Percentiles rank a stretch among this genome's conserved stretches.
Evolutionary conservation across 53 echinoderm and acorn worm genomes (phyloP).

Genomic region (Antedon mediterranea): DNA sequence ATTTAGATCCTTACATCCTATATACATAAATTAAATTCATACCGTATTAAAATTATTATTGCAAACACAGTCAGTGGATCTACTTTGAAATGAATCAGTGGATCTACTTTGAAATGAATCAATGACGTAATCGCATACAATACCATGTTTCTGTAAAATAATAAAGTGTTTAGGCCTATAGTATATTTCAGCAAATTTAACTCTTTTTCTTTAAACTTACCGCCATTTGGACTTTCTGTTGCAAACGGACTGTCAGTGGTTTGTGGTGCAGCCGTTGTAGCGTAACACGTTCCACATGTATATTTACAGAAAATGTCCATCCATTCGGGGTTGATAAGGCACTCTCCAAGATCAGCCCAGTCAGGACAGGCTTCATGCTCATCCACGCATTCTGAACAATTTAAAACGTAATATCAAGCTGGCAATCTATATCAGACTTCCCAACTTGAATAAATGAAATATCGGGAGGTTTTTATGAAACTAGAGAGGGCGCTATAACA

Average conservation of each 20-base stretch:
- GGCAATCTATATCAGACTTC: too few species aligned
- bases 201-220: neutral
- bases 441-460: too few species aligned
- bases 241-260: neutral
- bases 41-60: too few species aligned
- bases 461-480: too few species aligned
- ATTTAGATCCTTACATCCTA: slow-evolving; percentile 38
- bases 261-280: neutral
- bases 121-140: slow-evolving; percentile 16
- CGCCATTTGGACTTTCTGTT: neutral
- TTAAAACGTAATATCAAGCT: neutral
- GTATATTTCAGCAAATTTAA: too few species aligned
- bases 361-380: slow-evolving; percentile 8
- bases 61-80: too few species aligned
- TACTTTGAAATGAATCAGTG: too few species aligned
- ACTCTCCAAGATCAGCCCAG: slow-evolving; percentile 11
- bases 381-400: slow-evolving; percentile 17
- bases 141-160: too few species aligned
- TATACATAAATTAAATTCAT: too few species aligned
- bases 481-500: too few species aligned
- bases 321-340: slow-evolving; percentile 13
- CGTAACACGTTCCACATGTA: slow-evolving; percentile 16
- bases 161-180: too few species aligned
- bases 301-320: slow-evolving; percentile 20
- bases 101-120: too few species aligned